A percentile compares a stretch with the other conserved stretches of the same genome.
Evolutionary conservation across 2,888 invertebrate genomes (phyloP).

Genomic region (Papilio elwesi): DNA sequence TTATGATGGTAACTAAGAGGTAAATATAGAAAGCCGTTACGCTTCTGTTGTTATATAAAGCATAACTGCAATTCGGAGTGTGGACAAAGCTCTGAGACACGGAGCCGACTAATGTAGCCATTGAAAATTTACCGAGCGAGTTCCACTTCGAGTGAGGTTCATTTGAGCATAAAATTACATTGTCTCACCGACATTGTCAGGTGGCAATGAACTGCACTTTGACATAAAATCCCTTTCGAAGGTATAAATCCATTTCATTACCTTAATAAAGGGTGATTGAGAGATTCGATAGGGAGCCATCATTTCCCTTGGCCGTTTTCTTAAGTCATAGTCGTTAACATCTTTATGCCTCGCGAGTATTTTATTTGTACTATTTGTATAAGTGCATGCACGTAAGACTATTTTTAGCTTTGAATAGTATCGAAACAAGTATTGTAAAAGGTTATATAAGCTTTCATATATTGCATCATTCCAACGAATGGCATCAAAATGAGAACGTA

Average conservation of each 20-base stretch:
- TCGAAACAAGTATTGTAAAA: neutral
- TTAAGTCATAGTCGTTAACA: slow-evolving; percentile 70
- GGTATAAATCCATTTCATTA: slow-evolving; percentile 82
- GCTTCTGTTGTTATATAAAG: slow-evolving; percentile 78
- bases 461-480: too few relatives aligned
- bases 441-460: too few relatives aligned
- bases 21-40: slow-evolving; percentile 72
- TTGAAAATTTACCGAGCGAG: slow-evolving; percentile 79
- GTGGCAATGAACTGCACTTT: slow-evolving; percentile 84
- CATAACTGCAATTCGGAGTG: slow-evolving; percentile 76
- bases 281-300: slow-evolving; percentile 75
- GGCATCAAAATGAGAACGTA: too few relatives aligned
- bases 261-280: slow-evolving; percentile 80
- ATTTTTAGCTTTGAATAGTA: slow-evolving; percentile 15
- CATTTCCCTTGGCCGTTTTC: slow-evolving; percentile 67
- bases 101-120: slow-evolving; percentile 74
- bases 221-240: slow-evolving; percentile 81
- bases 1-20: slow-evolving; percentile 45
- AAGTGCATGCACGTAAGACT: slow-evolving; percentile 36
- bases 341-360: slow-evolving; percentile 53
- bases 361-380: slow-evolving; percentile 11
- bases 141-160: slow-evolving; percentile 80
- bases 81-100: slow-evolving; percentile 73
- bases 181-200: slow-evolving; percentile 79
- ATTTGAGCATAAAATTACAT: slow-evolving; percentile 84